Conservation (phyloP, 2,888 invertebrate species). For the Leptinotarsa rubiginosa region DNA sequence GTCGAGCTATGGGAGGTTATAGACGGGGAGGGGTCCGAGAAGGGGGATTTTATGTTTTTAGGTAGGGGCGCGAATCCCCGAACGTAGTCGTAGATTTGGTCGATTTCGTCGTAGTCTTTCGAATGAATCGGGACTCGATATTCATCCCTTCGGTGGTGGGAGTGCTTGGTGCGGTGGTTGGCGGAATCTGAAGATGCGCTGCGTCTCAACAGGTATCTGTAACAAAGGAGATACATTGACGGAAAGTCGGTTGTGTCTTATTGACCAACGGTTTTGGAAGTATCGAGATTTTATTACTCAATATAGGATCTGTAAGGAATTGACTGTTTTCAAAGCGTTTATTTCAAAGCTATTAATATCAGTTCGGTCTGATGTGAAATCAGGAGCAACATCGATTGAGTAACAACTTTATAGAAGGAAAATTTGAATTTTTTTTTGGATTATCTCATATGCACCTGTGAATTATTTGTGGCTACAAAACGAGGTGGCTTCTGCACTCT, state of each 20-base stretch:
- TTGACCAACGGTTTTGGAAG: too few species aligned
- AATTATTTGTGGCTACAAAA: too few species aligned
- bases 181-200: conserved; percentile 83
- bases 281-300: too few species aligned
- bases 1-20: conserved; percentile 66
- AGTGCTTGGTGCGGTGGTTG: conserved; percentile 68
- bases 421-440: too few species aligned
- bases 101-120: conserved; percentile 94
- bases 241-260: too few species aligned
- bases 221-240: conserved; percentile 7
- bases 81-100: conserved; percentile 96
- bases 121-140: conserved; percentile 71
- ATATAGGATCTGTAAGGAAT: too few species aligned
- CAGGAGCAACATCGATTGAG: too few species aligned
- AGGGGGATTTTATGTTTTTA: conserved; percentile 79
- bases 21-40: conserved; percentile 68
- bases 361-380: too few species aligned
- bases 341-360: background rate
- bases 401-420: too few species aligned
- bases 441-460: too few species aligned
- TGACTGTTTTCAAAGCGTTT: background rate
- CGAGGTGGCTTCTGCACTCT: too few species aligned
- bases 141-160: conserved; percentile 71
- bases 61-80: conserved; percentile 92
- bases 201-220: conserved; percentile 75